Conservation (phyloP, 2,113 vertebrate species). For the Anolis sagrei region DNA sequence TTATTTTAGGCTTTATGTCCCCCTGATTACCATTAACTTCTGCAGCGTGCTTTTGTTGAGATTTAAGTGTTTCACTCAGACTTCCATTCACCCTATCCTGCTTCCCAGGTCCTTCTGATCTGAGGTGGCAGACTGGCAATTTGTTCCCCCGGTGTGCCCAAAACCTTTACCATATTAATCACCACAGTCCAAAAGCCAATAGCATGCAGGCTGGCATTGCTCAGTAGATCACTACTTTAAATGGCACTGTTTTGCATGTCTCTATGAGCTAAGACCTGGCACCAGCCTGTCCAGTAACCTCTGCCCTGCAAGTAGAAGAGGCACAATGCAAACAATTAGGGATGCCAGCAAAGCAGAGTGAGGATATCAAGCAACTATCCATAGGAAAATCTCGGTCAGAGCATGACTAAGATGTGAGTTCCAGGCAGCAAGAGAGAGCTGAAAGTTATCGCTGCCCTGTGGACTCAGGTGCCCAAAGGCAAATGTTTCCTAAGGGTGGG, state of each 20-base stretch:
- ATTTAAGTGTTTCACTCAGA: background rate
- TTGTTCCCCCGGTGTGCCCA: no score
- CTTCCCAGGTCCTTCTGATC: background rate
- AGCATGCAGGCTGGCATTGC: no score
- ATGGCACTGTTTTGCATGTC: background rate
- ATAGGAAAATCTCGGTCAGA: background rate
- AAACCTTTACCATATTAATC: no score
- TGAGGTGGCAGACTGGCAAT: no score
- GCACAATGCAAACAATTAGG: background rate
- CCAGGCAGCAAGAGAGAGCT: background rate
- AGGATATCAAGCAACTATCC: background rate
- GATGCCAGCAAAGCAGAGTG: background rate
- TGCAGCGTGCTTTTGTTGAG: background rate
- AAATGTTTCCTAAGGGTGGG: conserved; percentile 37
- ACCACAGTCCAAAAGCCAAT: no score
- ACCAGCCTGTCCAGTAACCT: background rate
- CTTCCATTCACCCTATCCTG: background rate
- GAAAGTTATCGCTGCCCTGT: conserved; percentile 10
- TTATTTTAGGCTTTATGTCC: background rate
- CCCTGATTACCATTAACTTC: background rate
- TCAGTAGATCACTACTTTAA: no score
- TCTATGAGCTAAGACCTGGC: background rate
- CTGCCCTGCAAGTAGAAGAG: background rate
- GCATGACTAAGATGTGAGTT: conserved; percentile 8
- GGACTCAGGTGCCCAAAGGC: conserved; percentile 24